These are phyloP conservation scores for Chloromyia formosa DNA, from an alignment of 2,888 invertebrate species.

Conservation along the genomic window DNA sequence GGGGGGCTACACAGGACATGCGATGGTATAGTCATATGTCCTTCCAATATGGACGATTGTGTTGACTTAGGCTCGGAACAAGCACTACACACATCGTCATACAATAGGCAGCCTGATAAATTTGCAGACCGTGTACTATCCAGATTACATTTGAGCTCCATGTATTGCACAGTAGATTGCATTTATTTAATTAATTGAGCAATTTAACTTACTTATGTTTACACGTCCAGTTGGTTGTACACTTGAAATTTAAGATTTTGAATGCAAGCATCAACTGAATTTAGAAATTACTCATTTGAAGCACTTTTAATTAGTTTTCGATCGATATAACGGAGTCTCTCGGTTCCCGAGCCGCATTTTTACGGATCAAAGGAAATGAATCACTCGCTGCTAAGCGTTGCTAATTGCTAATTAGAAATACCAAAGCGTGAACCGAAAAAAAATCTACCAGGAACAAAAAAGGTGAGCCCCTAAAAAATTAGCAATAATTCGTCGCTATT, in stretches of 20 bases:
- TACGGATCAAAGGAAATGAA: no score
- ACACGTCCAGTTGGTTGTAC: conserved; percentile 38
- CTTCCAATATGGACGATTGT: conserved; percentile 52
- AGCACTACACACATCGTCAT: background rate
- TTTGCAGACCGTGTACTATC: background rate
- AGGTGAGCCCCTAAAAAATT: no score
- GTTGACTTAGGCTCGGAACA: conserved; percentile 49
- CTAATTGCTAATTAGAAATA: no score
- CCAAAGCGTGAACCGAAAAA: no score
- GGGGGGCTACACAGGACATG: background rate
- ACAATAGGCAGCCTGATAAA: background rate
- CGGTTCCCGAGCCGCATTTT: no score
- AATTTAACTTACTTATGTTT: conserved; percentile 52
- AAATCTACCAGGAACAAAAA: no score
- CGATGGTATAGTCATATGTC: conserved; percentile 34
- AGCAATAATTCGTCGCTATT: no score
- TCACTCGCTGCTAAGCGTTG: no score
- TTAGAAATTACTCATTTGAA: background rate
- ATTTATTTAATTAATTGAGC: conserved; percentile 53
- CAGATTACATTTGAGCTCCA: conserved; percentile 9
- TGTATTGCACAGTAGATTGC: conserved; percentile 28
- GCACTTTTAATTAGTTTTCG: no score
- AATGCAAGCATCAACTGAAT: background rate
- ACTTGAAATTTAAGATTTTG: background rate
- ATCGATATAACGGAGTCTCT: no score